These are phyloP conservation scores for Agrotis segetum DNA, from an alignment of 2,888 invertebrate genomes.

Conservation along the genomic window DNA sequence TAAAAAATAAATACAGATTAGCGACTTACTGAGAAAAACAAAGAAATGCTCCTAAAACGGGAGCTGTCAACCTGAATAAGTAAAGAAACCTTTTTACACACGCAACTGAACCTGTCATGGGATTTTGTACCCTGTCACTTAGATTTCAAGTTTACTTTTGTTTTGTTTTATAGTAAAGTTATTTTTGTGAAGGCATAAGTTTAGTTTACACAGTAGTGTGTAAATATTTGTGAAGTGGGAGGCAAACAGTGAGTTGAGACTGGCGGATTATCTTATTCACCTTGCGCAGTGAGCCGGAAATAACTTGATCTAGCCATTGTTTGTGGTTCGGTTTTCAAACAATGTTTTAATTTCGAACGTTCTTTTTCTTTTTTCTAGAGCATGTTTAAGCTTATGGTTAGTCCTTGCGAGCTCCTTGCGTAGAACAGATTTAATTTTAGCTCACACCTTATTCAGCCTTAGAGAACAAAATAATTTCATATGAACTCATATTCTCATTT, in stretches of 20 bases:
- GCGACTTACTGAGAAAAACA: conserved; percentile 80
- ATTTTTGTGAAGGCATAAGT: conserved; percentile 68
- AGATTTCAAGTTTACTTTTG: conserved; percentile 13
- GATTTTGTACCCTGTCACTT: conserved; percentile 57
- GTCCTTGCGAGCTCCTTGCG: not conserved
- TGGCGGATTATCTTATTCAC: conserved; percentile 80
- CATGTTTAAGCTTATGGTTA: not conserved
- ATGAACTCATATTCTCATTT: too few relatives aligned
- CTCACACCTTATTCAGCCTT: too few relatives aligned
- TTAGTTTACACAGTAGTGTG: conserved; percentile 79
- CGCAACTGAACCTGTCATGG: not conserved
- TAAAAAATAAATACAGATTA: conserved; percentile 78
- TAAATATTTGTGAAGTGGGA: conserved; percentile 84
- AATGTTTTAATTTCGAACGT: conserved; percentile 3
- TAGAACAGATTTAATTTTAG: too few relatives aligned
- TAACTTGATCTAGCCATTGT: conserved; percentile 55
- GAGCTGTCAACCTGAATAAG: conserved; percentile 78
- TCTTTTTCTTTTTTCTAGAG: not conserved
- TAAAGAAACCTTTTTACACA: conserved; percentile 52
- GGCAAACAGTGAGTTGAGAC: conserved; percentile 79
- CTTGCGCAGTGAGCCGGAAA: conserved; percentile 71
- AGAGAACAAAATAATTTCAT: too few relatives aligned
- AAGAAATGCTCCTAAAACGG: conserved; percentile 80
- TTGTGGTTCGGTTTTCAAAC: conserved; percentile 37
- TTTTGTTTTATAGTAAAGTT: conserved; percentile 55